Percentiles rank a stretch among this genome's conserved stretches.
These are phyloP conservation scores for Brassicogethes aeneus DNA, from an alignment of 2,888 invertebrate species.

Conservation along the genomic window DNA sequence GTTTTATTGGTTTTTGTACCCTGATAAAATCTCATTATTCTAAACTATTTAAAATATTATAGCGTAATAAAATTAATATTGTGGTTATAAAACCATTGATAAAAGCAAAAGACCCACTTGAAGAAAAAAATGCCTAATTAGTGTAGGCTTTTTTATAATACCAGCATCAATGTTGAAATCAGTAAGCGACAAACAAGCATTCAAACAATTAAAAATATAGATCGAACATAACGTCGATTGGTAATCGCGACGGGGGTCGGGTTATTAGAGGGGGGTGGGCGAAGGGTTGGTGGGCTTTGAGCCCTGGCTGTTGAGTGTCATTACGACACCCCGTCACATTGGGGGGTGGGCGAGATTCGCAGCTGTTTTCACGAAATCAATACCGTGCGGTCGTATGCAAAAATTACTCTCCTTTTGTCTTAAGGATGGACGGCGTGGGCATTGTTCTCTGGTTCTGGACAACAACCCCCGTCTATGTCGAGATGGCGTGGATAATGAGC, in stretches of 20 bases:
- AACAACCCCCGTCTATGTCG: neutral
- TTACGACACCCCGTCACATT: conserved; percentile 36
- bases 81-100: no score
- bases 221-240: conserved; percentile 10
- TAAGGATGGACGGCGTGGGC: neutral
- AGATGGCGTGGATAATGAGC: neutral
- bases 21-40: neutral
- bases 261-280: neutral
- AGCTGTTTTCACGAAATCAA: conserved; percentile 27
- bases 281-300: no score
- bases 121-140: no score
- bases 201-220: conserved; percentile 29
- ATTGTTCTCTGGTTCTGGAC: neutral
- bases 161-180: conserved; percentile 3
- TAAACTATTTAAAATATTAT: neutral
- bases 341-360: conserved; percentile 30
- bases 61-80: neutral
- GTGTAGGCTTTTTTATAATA: neutral
- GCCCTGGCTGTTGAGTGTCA: conserved; percentile 31
- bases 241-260: neutral
- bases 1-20: no score
- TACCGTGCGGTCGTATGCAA: conserved; percentile 1
- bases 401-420: conserved; percentile 1
- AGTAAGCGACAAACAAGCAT: conserved; percentile 22
- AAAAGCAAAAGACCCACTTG: no score